Percentiles rank a stretch among this genome's conserved stretches.
Evolutionary conservation across 2,113 vertebrate genomes (phyloP).

Genomic region (Platycercus adscitus): DNA sequence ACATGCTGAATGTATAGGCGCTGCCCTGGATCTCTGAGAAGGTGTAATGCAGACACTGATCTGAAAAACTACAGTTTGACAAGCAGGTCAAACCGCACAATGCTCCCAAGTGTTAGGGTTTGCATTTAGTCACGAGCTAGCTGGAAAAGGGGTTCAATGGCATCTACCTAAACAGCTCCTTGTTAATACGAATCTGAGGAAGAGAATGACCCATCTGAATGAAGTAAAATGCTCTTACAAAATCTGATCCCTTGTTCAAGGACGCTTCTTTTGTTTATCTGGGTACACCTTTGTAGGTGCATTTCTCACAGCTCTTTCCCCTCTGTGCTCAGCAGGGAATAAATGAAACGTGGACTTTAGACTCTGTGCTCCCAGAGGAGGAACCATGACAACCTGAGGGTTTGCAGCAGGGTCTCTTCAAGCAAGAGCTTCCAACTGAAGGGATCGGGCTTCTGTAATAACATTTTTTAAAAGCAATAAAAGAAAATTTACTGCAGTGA

Average conservation of each 20-base stretch:
- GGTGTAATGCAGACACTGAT: neutral
- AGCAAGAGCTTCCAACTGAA: neutral
- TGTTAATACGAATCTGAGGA: neutral
- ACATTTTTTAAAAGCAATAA: neutral
- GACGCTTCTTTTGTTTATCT: neutral
- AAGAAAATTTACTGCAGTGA: neutral
- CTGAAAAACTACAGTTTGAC: neutral
- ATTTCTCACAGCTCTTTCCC: constrained; percentile 12
- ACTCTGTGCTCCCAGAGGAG: neutral
- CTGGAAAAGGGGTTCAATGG: neutral
- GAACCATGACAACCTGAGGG: neutral
- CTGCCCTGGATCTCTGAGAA: neutral
- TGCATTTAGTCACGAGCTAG: neutral
- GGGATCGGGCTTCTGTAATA: neutral
- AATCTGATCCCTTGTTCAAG: neutral
- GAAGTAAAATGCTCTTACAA: neutral
- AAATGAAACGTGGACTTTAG: neutral
- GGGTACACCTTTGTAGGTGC: neutral
- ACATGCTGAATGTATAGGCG: neutral
- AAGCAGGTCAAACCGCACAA: neutral
- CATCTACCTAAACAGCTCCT: neutral
- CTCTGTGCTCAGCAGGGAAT: neutral
- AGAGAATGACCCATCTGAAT: neutral
- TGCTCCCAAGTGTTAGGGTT: neutral
- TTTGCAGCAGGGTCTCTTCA: neutral